phyloP scores from a whole-genome alignment of 2,113 vertebrate genomes.

The Ancistrus triradiatus region DNA sequence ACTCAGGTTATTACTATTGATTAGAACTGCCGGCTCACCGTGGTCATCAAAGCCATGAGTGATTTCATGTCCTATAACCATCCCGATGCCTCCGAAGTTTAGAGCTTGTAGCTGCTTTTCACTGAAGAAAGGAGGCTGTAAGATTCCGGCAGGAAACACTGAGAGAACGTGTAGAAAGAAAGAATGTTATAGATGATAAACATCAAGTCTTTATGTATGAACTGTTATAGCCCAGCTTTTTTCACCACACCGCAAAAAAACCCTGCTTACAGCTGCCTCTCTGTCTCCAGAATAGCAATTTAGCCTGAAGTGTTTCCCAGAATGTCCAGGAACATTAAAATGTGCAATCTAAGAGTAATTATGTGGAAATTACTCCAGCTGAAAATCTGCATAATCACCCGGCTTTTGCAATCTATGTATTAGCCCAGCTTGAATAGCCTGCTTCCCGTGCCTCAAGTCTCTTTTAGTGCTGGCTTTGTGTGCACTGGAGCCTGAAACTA shows the following conservation, averaged over 20 bases:
- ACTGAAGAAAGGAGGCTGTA: constrained; percentile 96
- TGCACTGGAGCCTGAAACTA: constrained; percentile 49
- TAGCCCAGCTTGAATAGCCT: constrained; percentile 31
- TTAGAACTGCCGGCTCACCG: constrained; percentile 63
- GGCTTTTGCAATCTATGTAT: constrained; percentile 42
- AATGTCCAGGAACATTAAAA: constrained; percentile 50
- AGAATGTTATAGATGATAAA: too few species aligned
- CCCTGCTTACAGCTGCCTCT: constrained; percentile 42
- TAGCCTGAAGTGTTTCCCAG: constrained; percentile 42
- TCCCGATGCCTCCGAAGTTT: constrained; percentile 94
- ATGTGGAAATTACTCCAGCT: constrained; percentile 44
- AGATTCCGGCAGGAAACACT: constrained; percentile 96
- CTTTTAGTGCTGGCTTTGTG: constrained; percentile 32
- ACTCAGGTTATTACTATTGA: too few species aligned
- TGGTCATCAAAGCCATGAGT: constrained; percentile 97
- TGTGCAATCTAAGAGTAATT: constrained; percentile 52
- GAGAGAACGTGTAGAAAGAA: too few species aligned
- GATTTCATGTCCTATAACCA: constrained; percentile 97
- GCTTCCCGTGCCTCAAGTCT: constrained; percentile 20
- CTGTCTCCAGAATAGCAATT: constrained; percentile 41
- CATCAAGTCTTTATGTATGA: neutral
- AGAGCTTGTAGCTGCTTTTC: constrained; percentile 89
- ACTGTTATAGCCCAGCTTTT: neutral
- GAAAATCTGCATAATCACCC: constrained; percentile 50
- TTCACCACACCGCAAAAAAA: constrained; percentile 8